A percentile compares a stretch with the other conserved stretches of the same genome.
phyloP scores from a whole-genome alignment of 1,140 invertebrate genomes.

The Conopomorpha cramerella region DNA sequence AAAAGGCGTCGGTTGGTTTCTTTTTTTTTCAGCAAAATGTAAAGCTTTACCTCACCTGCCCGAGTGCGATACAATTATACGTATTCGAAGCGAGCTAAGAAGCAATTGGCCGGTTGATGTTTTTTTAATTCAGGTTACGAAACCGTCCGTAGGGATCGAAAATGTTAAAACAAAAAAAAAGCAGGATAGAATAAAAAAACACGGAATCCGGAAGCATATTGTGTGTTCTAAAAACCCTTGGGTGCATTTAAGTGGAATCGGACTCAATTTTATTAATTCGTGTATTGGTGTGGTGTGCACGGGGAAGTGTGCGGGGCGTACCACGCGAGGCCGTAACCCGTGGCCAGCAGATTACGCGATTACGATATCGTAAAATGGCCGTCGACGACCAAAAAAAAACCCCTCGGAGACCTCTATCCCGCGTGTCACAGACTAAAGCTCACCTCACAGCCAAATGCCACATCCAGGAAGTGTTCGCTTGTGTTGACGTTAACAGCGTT shows the following conservation, averaged over 20 bases:
- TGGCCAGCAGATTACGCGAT: neutral
- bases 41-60: too few relatives aligned
- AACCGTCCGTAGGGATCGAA: constrained; percentile 11
- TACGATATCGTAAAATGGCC: constrained; percentile 1
- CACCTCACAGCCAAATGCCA: constrained; percentile 18
- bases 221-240: constrained; percentile 7
- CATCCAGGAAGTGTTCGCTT: constrained; percentile 22
- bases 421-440: constrained; percentile 21
- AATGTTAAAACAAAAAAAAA: constrained; percentile 14
- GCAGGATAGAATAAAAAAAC: constrained; percentile 9
- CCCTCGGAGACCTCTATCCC: too few relatives aligned
- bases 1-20: constrained; percentile 1
- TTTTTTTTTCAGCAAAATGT: constrained; percentile 5
- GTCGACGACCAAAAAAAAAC: too few relatives aligned
- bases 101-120: constrained; percentile 13
- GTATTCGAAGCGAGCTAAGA: constrained; percentile 6
- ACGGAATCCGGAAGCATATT: constrained; percentile 5
- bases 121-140: constrained; percentile 17
- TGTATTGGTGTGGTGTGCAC: constrained; percentile 10
- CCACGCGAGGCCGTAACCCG: neutral
- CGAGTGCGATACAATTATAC: too few relatives aligned
- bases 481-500: constrained; percentile 47
- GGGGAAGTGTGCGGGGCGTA: constrained; percentile 10
- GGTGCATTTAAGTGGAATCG: constrained; percentile 12
- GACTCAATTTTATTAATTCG: constrained; percentile 14